Conservation (phyloP, 30 jellyfish, hydroid and myxozoan species). For the Chironex yamaguchii region DNA sequence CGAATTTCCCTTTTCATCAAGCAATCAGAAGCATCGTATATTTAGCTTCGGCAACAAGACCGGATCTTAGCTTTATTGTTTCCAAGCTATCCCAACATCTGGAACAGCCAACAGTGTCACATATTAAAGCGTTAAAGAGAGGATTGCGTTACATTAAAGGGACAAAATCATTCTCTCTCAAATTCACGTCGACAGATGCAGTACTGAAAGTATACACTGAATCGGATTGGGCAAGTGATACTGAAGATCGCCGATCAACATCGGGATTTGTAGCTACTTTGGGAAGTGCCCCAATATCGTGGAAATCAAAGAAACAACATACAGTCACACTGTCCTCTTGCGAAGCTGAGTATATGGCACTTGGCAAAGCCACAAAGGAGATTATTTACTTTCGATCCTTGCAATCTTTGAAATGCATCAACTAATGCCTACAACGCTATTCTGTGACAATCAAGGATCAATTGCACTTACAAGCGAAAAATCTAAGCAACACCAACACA, state of each 20-base stretch:
- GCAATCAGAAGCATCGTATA: constrained; percentile 38
- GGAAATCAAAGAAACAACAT: constrained; percentile 32
- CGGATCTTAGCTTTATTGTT: constrained; percentile 24
- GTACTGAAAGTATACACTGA: constrained; percentile 16
- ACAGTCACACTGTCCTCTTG: constrained; percentile 47
- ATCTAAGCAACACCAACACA: constrained; percentile 45
- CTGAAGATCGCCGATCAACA: constrained; percentile 8
- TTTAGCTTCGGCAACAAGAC: constrained; percentile 47
- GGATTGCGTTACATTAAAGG: constrained; percentile 39
- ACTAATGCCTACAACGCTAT: background rate
- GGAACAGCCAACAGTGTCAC: background rate
- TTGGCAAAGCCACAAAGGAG: constrained; percentile 53
- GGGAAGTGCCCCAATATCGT: constrained; percentile 26
- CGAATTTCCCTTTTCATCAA: constrained; percentile 3
- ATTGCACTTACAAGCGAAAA: constrained; percentile 12
- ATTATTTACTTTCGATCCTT: constrained; percentile 5
- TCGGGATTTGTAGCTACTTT: constrained; percentile 35
- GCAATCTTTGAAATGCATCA: background rate
- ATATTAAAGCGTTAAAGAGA: constrained; percentile 26
- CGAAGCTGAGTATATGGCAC: constrained; percentile 52
- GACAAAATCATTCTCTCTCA: background rate
- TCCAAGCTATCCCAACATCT: constrained; percentile 27
- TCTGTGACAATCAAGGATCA: constrained; percentile 58
- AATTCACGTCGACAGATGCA: constrained; percentile 17
- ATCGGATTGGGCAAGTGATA: constrained; percentile 46